Evolutionary conservation across 2,888 invertebrate genomes (phyloP), one percentile per base, ranked within the genome.

Genomic region (Alsophila aescularia): DNA sequence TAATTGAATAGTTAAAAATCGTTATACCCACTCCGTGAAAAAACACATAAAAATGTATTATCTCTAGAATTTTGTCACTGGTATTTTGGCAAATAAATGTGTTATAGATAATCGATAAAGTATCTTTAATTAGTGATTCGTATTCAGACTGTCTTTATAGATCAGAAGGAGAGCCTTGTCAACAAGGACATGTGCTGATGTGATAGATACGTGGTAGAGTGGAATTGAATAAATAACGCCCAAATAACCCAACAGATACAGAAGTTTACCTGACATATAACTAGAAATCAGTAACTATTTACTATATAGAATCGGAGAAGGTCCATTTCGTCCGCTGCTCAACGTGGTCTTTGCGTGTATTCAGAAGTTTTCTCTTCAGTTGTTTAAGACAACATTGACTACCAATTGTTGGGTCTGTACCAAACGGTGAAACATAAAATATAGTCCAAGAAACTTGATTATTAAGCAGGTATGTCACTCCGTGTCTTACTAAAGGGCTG

Each of bases 1-100:
- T 81, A 80, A 79, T 72, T 68, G 61, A 72, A 75, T 76, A 76
- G 72, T 81, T 79, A 77, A 75, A 77, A 75, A 80, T 76, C 74
- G 69, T 75, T 70, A 70, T 69, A 67, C 72, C 73, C 76, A 67
- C 70, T 71, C 75, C 68, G 67, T 69, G 73, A 72, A 64, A 63
- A 65, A 63, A 52, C 60, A 77, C 70, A 79, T 81, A 68, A 80
- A 77, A 73, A 76, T 83, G 81, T 73, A 84, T 74, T 81, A 81
- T 75, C 77, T 72, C 69, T 71, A 79, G 72, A 81, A 81, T 75
- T 77, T 73, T 70, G 70, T 75, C 73, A 72, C 64, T 73, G 72
- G 62, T 71, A 72, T 77, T 76, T 80, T 77, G 75, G 76, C 73
- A 70, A 83, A 78, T 76, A 75, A 77, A 79, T 77, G 70, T 69